Evolutionary conservation across 2,113 vertebrate species (phyloP), one percentile per base, ranked within the genome.

Genomic region (Bombycilla garrulus): DNA sequence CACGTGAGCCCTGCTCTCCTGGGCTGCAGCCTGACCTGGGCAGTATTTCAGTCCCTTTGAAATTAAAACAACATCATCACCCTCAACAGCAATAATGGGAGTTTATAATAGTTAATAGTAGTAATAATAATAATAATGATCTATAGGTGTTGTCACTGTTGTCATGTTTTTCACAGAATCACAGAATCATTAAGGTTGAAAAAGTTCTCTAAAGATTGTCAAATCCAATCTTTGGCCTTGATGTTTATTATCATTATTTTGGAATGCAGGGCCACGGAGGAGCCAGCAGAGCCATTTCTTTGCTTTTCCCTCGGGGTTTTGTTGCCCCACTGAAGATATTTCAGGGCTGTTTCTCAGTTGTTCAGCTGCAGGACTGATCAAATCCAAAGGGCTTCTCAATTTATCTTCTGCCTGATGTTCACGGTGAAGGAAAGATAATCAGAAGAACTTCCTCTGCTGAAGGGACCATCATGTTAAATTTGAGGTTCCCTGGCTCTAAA

Each of bases 1-100:
- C 23, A 5, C 4, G 0, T 11, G 22, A 60, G 2, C 36, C 65
- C 47, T 28, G 3, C 2, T 29, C 40, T 61, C 35, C 5, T 19
- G 60, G 53, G 50, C 40, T 91, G 58, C 60, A 92, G 64, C n/a
- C 36, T 81, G 58, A 31, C 26, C 22, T 58, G 70, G 9, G 11
- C 5, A 3, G 15, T 12, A 6, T 62, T 81, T 78, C 50, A 45
- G 12, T 7, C 31, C 10, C n/a, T 44, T 40, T 53, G 50, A 24
- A 89, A 65, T 57, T 13, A 31, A 81, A 84, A 54, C 25, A 83
- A 3, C 19, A 23, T 31, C 53, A 18, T 42, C 28, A 26, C 23
- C 22, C 29, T 54, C 80, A 47, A 19, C 15, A 74, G 23, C 24
- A 65, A n/a, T 21, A 18, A 48, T 38, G 47, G 38, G 44, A 54